Percentiles rank a stretch among this genome's conserved stretches.
Conservation (phyloP, 2,888 invertebrate genomes). For the Drosophila borealis region DNA sequence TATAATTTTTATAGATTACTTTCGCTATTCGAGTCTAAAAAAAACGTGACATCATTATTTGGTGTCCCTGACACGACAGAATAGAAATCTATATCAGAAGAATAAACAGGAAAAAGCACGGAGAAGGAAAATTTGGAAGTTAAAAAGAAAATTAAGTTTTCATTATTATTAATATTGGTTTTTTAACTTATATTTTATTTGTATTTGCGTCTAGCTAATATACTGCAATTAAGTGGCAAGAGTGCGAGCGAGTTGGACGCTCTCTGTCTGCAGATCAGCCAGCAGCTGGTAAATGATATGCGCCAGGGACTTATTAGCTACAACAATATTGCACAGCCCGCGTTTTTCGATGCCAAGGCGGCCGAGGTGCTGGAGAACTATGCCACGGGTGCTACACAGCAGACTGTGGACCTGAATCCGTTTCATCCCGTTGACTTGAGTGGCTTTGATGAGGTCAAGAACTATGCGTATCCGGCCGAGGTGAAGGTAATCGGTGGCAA, state of each 20-base stretch:
- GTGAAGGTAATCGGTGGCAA: conserved; percentile 83
- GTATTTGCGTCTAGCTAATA: conserved; percentile 62
- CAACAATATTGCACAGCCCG: conserved; percentile 76
- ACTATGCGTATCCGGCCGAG: conserved; percentile 82
- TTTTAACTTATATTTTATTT: background rate
- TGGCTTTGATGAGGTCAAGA: conserved; percentile 81
- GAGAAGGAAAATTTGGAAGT: background rate
- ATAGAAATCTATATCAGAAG: background rate
- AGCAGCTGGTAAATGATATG: conserved; percentile 81
- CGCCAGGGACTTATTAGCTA: conserved; percentile 76
- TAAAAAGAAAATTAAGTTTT: no score
- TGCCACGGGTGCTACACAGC: conserved; percentile 54
- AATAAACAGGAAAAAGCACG: background rate
- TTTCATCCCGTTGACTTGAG: conserved; percentile 73
- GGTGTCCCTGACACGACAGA: conserved; percentile 7
- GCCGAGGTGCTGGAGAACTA: conserved; percentile 72
- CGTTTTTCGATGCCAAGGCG: conserved; percentile 83
- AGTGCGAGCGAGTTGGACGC: conserved; percentile 77
- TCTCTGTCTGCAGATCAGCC: conserved; percentile 63
- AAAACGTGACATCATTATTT: conserved; percentile 42
- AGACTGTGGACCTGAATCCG: conserved; percentile 65
- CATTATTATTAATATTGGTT: no score
- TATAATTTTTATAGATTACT: conserved; percentile 21
- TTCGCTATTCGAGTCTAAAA: conserved; percentile 11
- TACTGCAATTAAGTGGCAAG: conserved; percentile 80